phyloP scores from a whole-genome alignment of 2,113 vertebrate species.

The Chamaetylas fuelleborni region DNA sequence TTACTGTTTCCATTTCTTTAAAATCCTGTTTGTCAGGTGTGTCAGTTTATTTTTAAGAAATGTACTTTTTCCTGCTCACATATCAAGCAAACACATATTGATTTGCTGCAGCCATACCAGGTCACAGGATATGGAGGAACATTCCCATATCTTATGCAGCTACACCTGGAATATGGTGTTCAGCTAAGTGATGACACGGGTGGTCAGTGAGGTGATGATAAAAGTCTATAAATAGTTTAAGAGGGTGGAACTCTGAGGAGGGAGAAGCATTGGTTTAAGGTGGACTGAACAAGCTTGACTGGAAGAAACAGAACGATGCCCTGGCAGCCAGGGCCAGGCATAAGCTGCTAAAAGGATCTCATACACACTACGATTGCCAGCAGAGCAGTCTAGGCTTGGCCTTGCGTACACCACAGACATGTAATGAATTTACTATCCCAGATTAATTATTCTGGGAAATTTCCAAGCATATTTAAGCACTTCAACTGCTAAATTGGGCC shows the following conservation, averaged over 20 bases:
- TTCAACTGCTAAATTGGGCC: neutral
- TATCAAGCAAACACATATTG: neutral
- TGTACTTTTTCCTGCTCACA: neutral
- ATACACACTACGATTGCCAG: rapidly evolving
- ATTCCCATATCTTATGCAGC: neutral
- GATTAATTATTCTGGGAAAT: neutral
- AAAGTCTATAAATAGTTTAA: constrained; percentile 58
- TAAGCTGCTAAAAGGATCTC: neutral
- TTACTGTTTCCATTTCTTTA: neutral
- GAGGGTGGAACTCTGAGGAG: neutral
- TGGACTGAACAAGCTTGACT: neutral
- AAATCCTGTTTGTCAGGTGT: neutral
- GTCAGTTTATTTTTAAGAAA: neutral
- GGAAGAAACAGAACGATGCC: neutral
- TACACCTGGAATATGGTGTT: constrained; percentile 47
- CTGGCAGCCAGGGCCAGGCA: neutral
- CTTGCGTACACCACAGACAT: rapidly evolving
- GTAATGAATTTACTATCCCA: neutral
- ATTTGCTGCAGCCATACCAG: neutral
- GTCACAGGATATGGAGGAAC: neutral
- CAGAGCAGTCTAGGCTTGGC: neutral
- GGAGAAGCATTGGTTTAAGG: constrained; percentile 40
- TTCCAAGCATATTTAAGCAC: constrained; percentile 3
- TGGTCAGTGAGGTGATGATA: constrained; percentile 41
- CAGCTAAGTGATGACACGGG: constrained; percentile 37